phyloP scores from a whole-genome alignment of 2,113 vertebrate species.

The Struthidea cinerea region DNA sequence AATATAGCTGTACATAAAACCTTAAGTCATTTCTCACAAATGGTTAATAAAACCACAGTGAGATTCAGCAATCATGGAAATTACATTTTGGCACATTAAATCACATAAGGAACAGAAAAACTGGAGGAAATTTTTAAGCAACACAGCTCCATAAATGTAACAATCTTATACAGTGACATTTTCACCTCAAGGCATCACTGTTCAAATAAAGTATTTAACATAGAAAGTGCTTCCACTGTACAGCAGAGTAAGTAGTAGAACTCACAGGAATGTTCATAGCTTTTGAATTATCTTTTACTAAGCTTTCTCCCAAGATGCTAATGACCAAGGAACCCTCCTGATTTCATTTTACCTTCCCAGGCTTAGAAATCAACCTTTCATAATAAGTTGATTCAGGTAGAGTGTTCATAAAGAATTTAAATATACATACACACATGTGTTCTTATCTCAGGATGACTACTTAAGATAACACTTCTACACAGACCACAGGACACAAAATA shows the following conservation, averaged over 20 bases:
- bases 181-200: background rate
- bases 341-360: background rate
- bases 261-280: background rate
- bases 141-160: conserved; percentile 71
- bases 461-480: background rate
- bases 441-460: background rate
- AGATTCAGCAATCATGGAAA: background rate
- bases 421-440: background rate
- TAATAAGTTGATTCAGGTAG: background rate
- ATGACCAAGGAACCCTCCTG: background rate
- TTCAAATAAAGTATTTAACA: background rate
- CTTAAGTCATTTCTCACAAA: background rate
- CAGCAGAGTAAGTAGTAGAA: background rate
- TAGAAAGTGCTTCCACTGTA: background rate
- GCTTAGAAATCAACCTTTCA: background rate
- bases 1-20: background rate
- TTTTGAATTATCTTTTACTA: background rate
- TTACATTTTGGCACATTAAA: background rate
- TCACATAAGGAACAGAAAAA: background rate
- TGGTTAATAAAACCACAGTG: background rate
- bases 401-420: background rate
- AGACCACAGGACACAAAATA: background rate
- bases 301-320: background rate
- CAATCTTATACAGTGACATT: conserved; percentile 3
- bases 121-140: conserved; percentile 47